phyloP scores from a whole-genome alignment of 2,113 vertebrate genomes.

The Catharus bicknelli region DNA sequence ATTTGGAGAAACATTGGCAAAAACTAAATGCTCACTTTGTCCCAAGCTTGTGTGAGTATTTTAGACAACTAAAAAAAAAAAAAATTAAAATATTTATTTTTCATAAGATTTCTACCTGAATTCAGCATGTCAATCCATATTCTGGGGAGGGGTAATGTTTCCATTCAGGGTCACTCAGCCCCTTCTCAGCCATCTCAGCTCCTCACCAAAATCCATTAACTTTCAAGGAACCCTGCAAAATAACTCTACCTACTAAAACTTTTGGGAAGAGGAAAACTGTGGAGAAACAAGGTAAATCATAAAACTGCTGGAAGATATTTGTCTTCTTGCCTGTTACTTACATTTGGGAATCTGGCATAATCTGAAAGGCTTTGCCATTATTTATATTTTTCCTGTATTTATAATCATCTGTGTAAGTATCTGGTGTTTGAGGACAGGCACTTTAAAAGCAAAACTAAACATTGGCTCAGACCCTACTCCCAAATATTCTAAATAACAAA shows the following conservation, averaged over 20 bases:
- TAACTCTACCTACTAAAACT: neutral
- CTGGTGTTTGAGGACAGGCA: slow-evolving; percentile 27
- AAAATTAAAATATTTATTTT: neutral
- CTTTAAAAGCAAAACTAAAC: slow-evolving; percentile 50
- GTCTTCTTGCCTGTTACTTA: neutral
- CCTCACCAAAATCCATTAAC: neutral
- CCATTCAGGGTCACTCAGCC: neutral
- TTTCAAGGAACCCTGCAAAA: neutral
- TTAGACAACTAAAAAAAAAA: neutral
- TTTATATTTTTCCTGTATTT: slow-evolving; percentile 49
- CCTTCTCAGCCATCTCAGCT: neutral
- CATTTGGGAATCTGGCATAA: neutral
- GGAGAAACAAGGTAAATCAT: neutral
- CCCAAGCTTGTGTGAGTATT: neutral
- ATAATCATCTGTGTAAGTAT: slow-evolving; percentile 28
- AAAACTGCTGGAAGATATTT: neutral
- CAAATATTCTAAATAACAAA: slow-evolving; percentile 24
- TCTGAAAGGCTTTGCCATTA: slow-evolving; percentile 30
- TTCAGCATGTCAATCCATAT: neutral
- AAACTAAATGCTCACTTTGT: neutral
- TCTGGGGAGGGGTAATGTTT: neutral
- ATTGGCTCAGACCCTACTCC: neutral
- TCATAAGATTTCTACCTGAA: neutral
- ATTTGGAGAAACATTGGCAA: neutral
- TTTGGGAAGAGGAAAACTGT: fast-evolving